Evolutionary conservation across 1,140 invertebrate genomes (phyloP), one percentile per base, ranked within the genome.

Genomic region (Lerema accius): DNA sequence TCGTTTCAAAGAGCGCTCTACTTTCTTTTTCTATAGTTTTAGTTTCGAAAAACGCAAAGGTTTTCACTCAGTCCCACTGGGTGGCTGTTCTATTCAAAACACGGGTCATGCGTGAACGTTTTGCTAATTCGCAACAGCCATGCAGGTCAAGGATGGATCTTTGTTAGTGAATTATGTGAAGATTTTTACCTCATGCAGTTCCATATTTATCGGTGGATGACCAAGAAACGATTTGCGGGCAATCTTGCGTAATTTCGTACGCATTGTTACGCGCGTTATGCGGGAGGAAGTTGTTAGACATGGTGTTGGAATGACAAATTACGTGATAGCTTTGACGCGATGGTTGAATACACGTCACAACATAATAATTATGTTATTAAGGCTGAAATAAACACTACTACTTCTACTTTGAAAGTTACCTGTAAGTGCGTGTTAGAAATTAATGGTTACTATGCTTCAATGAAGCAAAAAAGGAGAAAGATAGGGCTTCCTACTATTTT

Each of bases 11-110:
- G 65, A 51, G 37, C 62, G 63, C 46, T 55, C 67, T 53, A 74
- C 73, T 82, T 80, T 80, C 76, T 79, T 67, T 74, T 72, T 72
- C 64, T 66, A 69, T 71, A 65, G 61, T 80, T 80, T 77, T 73
- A 62, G 35, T 70, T 73, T 70, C 66, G 71, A 61, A 65, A 65
- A 60, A 59, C 23, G 56, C 28, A 39, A 17, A 35, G 32, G 48
- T 56, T 69, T 69, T 69, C 63, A 69, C 50, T 58, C 56, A 63
- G 68, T 73, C 63, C 62, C 63, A 51, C 56, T 59, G 59, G 59
- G 68, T 73, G 61, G 11, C 28, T 26, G 40, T 67, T 71, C 46
- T 55, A 65, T 60, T 19, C 60, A 49, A 48, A 64, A 69, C 51
- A 53, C 59, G 26, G 51, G 66, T 68, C 66, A 69, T 15, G 68